Evolutionary conservation across 2,888 invertebrate species (phyloP), one percentile per base, ranked within the genome.

Genomic region (Acronicta psi): DNA sequence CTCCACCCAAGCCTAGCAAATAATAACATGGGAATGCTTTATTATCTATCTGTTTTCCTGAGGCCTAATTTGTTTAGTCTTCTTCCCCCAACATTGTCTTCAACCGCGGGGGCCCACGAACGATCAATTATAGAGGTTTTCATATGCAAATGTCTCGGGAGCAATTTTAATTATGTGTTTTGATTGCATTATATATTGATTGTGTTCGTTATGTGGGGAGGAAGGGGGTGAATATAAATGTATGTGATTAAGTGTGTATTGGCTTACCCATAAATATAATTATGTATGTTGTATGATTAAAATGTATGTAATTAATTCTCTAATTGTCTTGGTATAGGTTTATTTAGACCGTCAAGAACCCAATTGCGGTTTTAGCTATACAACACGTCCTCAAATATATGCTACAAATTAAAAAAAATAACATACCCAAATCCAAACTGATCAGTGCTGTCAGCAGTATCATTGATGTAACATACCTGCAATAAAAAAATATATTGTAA

Each of bases 101-200:
- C 69, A 59, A 62, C 49, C 57, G 65, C 71, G 75, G 77, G 79
- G 77, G 75, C 59, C 59, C 73, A 69, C 73, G 77, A 78, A 84
- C 86, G 91, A 92, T 91, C 91, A 88, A 91, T 92, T 90, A 92
- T 86, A 88, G 82, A 87, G 88, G 91, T 93, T 93, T 92, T 92
- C 92, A 92, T 89, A 93, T 92, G 92, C 91, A 92, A 93, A 93
- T 92, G 82, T 83, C 85, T 76, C 82, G 90, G 91, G 89, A 87
- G 90, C 87, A 83, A 86, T 92, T 90, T 91, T 92, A 91, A 93
- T 93, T 91, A 88, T 86, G 85, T 86, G 85, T 88, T 87, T 86
- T 89, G 88, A 91, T 92, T 89, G 88, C 89, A 87, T 91, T 89
- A 90, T 85, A 84, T 92, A 93, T 92, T 90, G 92, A 92, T 92